phyloP scores from a whole-genome alignment of 2,797 vertebrate species.

The Triplophysa yarkandensis region DNA sequence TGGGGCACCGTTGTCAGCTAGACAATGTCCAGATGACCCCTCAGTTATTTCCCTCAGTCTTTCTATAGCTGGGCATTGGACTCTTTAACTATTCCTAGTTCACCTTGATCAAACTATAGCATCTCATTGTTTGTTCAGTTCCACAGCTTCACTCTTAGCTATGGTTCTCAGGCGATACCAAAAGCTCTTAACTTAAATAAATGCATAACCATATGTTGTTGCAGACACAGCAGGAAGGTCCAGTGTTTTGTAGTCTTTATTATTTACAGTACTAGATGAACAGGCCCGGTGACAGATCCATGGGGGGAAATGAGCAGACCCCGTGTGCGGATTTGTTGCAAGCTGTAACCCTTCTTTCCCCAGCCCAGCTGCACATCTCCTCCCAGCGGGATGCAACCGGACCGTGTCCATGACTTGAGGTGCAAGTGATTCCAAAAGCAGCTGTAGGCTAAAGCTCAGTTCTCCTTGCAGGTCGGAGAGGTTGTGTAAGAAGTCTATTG shows the following conservation, averaged over 20 bases:
- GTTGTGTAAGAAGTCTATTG: constrained; percentile 33
- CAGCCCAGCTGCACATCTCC: constrained; percentile 45
- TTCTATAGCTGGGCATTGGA: constrained; percentile 19
- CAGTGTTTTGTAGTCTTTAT: constrained; percentile 46
- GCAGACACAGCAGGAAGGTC: constrained; percentile 26
- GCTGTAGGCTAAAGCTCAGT: constrained; percentile 46
- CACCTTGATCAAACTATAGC: constrained; percentile 40
- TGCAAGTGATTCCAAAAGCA: constrained; percentile 56
- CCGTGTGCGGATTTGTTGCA: constrained; percentile 47
- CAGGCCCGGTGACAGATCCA: constrained; percentile 48
- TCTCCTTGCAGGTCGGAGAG: constrained; percentile 27
- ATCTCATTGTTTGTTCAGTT: constrained; percentile 30
- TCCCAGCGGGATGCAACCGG: constrained; percentile 47
- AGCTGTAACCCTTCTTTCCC: constrained; percentile 39
- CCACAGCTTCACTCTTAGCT: constrained; percentile 47
- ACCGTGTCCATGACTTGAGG: constrained; percentile 53
- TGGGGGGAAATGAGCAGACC: constrained; percentile 48
- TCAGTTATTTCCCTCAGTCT: constrained; percentile 14
- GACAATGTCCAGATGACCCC: constrained; percentile 58
- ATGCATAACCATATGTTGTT: constrained; percentile 47
- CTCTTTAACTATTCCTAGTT: constrained; percentile 2
- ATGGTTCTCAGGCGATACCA: constrained; percentile 39
- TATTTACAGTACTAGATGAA: constrained; percentile 55
- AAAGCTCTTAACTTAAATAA: constrained; percentile 49
- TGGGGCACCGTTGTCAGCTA: constrained; percentile 47